Percentiles rank a stretch among this genome's conserved stretches.
Evolutionary conservation across 2,888 invertebrate genomes (phyloP).

Genomic region (Apotomis betuletana): DNA sequence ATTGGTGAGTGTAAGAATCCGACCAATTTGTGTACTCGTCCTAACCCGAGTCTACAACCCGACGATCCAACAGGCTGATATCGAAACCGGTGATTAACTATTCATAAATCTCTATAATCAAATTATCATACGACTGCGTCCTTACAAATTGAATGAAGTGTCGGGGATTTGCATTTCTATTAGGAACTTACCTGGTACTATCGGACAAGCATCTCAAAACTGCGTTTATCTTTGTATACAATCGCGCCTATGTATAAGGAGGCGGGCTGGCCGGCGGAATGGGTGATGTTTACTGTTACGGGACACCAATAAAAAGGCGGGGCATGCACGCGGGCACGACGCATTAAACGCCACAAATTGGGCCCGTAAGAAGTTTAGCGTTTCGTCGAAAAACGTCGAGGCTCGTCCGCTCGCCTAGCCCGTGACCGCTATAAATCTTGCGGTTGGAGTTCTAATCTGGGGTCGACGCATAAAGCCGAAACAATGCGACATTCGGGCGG

Average conservation of each 20-base stretch:
- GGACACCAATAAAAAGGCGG: conserved; percentile 82
- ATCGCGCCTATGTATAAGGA: conserved; percentile 35
- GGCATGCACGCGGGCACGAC: conserved; percentile 75
- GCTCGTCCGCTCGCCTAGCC: conserved; percentile 67
- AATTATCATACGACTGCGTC: conserved; percentile 18
- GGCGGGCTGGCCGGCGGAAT: conserved; percentile 48
- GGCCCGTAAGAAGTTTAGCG: conserved; percentile 78
- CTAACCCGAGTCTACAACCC: background rate
- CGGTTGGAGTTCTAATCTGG: conserved; percentile 76
- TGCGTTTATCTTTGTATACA: conserved; percentile 35
- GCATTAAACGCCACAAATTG: conserved; percentile 79
- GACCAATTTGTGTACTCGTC: conserved; percentile 69
- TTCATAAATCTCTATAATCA: conserved; percentile 23
- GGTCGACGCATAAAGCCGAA: conserved; percentile 76
- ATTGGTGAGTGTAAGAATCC: conserved; percentile 95
- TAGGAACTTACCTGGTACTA: conserved; percentile 30
- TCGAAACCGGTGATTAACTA: conserved; percentile 13
- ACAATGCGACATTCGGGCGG: conserved; percentile 77
- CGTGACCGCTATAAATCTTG: conserved; percentile 76
- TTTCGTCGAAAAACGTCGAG: conserved; percentile 73
- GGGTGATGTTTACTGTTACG: conserved; percentile 81
- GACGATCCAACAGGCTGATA: conserved; percentile 8
- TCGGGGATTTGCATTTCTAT: conserved; percentile 29
- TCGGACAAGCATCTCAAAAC: conserved; percentile 32
- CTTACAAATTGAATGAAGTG: conserved; percentile 30